A percentile compares a stretch with the other conserved stretches of the same genome.
These are phyloP conservation scores for Bergia puertoricense DNA, from an alignment of 92 coral and sea anemone species.

Conservation along the genomic window DNA sequence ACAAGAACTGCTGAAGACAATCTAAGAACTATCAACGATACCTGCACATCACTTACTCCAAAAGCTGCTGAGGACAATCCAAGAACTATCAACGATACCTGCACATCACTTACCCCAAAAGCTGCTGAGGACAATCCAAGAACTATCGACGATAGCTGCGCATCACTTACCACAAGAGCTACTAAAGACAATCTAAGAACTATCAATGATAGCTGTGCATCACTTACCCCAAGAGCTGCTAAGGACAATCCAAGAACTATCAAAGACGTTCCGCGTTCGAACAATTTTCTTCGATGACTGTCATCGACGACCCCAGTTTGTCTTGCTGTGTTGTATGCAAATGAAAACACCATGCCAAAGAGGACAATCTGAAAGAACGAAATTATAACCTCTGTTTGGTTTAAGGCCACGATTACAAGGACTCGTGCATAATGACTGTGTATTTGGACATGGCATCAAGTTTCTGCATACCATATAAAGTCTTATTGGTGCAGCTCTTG, in stretches of 20 bases:
- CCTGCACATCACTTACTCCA: slow-evolving; percentile 58
- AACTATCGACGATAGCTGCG: too few relatives aligned
- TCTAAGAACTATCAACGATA: neutral
- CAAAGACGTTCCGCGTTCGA: slow-evolving; percentile 64
- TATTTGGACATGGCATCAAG: too few relatives aligned
- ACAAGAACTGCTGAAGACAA: too few relatives aligned
- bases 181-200: neutral
- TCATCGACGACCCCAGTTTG: slow-evolving; percentile 82
- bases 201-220: neutral
- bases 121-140: too few relatives aligned
- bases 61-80: slow-evolving; percentile 69
- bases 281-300: slow-evolving; percentile 66
- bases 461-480: too few relatives aligned
- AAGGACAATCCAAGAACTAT: slow-evolving; percentile 64
- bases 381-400: neutral
- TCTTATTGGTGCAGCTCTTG: too few relatives aligned
- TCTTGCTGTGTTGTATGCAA: slow-evolving; percentile 76
- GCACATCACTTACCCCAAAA: too few relatives aligned
- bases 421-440: neutral
- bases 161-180: too few relatives aligned
- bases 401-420: neutral
- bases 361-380: slow-evolving; percentile 72
- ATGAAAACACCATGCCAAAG: slow-evolving; percentile 85
- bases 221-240: slow-evolving; percentile 79
- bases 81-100: slow-evolving; percentile 32